These are phyloP conservation scores for Corvus hawaiiensis DNA, from an alignment of 2,113 vertebrate species.

Conservation along the genomic window DNA sequence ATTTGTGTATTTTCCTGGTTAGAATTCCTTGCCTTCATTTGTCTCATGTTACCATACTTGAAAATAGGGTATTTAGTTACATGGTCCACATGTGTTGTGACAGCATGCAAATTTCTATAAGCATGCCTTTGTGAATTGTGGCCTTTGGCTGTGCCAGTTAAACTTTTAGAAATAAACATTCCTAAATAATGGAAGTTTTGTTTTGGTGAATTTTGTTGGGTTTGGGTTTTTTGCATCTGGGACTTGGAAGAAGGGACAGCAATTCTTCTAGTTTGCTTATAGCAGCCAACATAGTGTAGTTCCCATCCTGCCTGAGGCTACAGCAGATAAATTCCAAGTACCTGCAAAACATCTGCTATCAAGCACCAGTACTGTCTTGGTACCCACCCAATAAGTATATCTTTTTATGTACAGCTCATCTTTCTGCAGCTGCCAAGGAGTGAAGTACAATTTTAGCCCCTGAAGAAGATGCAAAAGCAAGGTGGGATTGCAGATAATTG, in stretches of 20 bases:
- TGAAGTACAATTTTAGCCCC: not conserved
- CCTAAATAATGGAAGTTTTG: not conserved
- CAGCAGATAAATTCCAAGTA: not conserved
- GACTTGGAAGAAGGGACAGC: not conserved
- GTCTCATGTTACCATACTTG: not conserved
- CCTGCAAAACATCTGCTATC: conserved; percentile 3
- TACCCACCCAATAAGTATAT: not conserved
- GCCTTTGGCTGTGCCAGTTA: not conserved
- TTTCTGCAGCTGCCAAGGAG: not conserved
- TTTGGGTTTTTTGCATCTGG: not conserved
- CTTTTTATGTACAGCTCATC: not conserved
- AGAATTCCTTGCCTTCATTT: not conserved
- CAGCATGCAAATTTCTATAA: not conserved
- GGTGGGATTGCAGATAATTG: conserved; percentile 34
- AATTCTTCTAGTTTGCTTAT: not conserved
- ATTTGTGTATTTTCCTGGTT: not conserved
- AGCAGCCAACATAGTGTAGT: not conserved
- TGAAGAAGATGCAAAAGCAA: not conserved
- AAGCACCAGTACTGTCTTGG: not conserved
- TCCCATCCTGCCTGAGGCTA: not conserved
- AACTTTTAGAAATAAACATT: not conserved
- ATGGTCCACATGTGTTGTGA: not conserved
- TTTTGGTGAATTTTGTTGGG: not conserved
- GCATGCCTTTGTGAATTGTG: not conserved
- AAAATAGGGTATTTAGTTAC: not conserved